Conservation (phyloP, 2,797 vertebrate genomes). For the Gambelia wislizenii region DNA sequence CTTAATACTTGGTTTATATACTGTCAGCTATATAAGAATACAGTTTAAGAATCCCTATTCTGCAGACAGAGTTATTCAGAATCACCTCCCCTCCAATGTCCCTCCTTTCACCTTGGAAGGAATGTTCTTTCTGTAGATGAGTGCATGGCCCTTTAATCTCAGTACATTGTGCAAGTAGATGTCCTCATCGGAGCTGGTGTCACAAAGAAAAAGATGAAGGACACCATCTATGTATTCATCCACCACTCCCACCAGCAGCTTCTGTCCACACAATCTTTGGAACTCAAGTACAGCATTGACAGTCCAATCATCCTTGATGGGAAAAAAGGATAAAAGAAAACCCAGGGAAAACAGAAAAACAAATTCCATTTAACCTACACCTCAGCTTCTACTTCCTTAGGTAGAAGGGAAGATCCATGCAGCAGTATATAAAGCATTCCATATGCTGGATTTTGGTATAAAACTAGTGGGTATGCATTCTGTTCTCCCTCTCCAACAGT, state of each 20-base stretch:
- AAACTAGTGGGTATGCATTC: too few species aligned
- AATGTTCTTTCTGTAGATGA: conserved; percentile 71
- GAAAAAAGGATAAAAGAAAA: conserved; percentile 1
- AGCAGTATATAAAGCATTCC: too few species aligned
- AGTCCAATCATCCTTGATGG: conserved; percentile 85
- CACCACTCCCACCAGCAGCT: conserved; percentile 86
- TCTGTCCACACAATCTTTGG: conserved; percentile 83
- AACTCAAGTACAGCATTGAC: conserved; percentile 82
- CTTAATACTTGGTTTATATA: background rate
- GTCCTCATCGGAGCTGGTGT: conserved; percentile 88
- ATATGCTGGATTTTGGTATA: too few species aligned
- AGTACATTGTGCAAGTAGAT: conserved; percentile 87
- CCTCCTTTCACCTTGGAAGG: conserved; percentile 75
- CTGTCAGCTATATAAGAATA: background rate
- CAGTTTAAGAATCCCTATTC: background rate
- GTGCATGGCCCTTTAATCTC: conserved; percentile 81
- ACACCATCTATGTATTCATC: conserved; percentile 86
- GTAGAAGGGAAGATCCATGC: too few species aligned
- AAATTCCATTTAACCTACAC: background rate
- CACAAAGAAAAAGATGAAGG: conserved; percentile 91
- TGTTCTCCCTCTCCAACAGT: too few species aligned
- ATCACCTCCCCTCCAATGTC: background rate
- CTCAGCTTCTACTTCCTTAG: background rate
- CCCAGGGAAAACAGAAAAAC: background rate
- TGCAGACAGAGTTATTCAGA: background rate